Evolutionary conservation across 2,113 vertebrate species (phyloP).

Genomic region (Pandion haliaetus): DNA sequence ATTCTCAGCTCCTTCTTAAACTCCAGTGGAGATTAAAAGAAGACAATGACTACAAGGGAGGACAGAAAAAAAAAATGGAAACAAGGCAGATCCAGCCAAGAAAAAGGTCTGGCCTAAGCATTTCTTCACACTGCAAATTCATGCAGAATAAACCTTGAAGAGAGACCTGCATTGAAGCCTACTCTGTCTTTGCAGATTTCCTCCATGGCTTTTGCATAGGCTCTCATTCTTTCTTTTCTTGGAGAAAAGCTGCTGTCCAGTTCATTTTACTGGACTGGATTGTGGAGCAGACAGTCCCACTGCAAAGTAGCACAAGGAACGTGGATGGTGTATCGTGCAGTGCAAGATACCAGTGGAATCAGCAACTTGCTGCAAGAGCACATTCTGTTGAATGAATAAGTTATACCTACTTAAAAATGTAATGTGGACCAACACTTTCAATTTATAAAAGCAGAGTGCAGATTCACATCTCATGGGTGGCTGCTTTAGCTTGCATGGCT

Average conservation of each 20-base stretch:
- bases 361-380: not conserved
- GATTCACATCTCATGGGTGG: not conserved
- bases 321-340: accelerated
- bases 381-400: not conserved
- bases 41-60: not conserved
- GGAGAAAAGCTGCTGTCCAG: not conserved
- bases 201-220: not conserved
- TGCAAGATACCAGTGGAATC: not conserved
- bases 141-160: not conserved
- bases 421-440: not conserved
- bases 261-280: not conserved
- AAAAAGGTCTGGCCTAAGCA: not conserved
- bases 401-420: constrained; percentile 5
- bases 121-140: not conserved
- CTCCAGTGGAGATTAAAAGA: not conserved
- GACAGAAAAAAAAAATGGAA: not conserved
- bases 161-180: not conserved
- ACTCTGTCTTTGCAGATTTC: not conserved
- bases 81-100: not conserved
- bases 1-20: not conserved
- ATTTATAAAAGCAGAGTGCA: not conserved
- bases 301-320: not conserved
- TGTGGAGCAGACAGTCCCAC: not conserved
- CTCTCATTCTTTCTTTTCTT: not conserved
- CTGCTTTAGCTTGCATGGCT: not conserved